Evolutionary conservation across 2,797 vertebrate species (phyloP).

Genomic region (Pipistrellus pipistrellus): DNA sequence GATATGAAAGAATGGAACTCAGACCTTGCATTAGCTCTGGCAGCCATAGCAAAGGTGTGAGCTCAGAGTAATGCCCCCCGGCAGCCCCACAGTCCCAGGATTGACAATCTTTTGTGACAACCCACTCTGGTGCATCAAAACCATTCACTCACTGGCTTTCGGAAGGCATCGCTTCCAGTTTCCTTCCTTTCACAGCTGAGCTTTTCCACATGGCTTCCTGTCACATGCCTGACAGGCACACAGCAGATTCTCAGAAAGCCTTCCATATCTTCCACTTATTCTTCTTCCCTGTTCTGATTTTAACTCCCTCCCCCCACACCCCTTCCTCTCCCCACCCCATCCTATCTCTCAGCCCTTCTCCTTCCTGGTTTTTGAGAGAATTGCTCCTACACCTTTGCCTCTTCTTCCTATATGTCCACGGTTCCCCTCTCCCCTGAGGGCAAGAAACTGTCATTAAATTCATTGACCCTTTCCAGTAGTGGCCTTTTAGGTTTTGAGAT

Average conservation of each 20-base stretch:
- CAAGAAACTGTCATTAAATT: conserved; percentile 17
- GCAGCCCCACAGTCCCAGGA: not conserved
- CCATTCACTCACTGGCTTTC: not conserved
- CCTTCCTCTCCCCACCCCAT: fast-evolving
- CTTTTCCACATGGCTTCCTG: not conserved
- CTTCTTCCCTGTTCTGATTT: not conserved
- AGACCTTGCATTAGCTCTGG: conserved; percentile 13
- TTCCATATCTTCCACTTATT: not conserved
- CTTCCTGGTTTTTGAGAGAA: not conserved
- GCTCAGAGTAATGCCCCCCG: not conserved
- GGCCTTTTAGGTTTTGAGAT: not conserved
- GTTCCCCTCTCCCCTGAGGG: not conserved
- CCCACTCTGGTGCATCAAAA: conserved; percentile 4
- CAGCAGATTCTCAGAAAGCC: not conserved
- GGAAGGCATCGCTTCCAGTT: not conserved
- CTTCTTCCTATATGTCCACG: not conserved
- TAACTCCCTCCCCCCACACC: not conserved
- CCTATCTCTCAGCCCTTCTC: not conserved
- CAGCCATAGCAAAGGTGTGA: not conserved
- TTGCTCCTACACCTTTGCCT: not conserved
- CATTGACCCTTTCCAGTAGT: not conserved
- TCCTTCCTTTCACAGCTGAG: conserved; percentile 26
- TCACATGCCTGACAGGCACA: not conserved
- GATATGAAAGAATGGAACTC: conserved; percentile 45
- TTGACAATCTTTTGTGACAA: not conserved